Base-by-base conservation (phyloP, 2,888 invertebrate genomes). In the Smittia sp. region DNA sequence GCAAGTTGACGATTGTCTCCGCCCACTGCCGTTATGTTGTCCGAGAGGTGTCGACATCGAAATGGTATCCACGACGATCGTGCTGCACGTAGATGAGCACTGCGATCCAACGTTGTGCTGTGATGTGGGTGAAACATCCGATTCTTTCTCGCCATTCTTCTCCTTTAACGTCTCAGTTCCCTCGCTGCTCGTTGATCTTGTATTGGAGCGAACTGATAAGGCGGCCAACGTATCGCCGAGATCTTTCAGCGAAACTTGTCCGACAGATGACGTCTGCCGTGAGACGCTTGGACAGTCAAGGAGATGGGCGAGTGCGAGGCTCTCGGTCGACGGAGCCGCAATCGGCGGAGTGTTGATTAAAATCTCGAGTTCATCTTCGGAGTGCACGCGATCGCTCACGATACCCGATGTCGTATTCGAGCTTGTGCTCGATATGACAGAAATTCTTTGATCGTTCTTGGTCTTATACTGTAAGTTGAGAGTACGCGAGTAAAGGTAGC, bases 341-440 rank as follows among this genome's bases (percentile, higher is more conserved):
- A 83, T 78, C 20, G 92, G 92, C 4, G 92, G 90, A 66, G 90
- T 88, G 76, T 90, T 91, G 75, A 91, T 91, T 90, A 91, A 90
- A 76, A 91, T 93, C 84, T 94, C 94, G 79, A 94, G 88, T 82
- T 96, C 96, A 80, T 96, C 96, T 84, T 96, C 92, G 74, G 94
- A 95, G 81, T 96, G 95, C 74, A 95, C 94, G 77, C 95, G 89
- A 81, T 97, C 97, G 81, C 96, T 96, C 63, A 96, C 96, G 77
- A 97, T 96, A 75, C 97, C 97, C 32, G 96, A 96, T 24, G 97
- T 97, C 52, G 96, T 97, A 80, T 96, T 96, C n/a, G 96, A 96
- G 78, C 96, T 96, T 54, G 95, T 93, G 78, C 92, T 93, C 75
- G 94, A 94, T 79, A 96, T 94, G 32, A 96, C 91, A 74, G 94